Evolutionary conservation across 2,888 invertebrate genomes (phyloP), one percentile per base, ranked within the genome.

Genomic region (Gastracanthus pulcherrimus): DNA sequence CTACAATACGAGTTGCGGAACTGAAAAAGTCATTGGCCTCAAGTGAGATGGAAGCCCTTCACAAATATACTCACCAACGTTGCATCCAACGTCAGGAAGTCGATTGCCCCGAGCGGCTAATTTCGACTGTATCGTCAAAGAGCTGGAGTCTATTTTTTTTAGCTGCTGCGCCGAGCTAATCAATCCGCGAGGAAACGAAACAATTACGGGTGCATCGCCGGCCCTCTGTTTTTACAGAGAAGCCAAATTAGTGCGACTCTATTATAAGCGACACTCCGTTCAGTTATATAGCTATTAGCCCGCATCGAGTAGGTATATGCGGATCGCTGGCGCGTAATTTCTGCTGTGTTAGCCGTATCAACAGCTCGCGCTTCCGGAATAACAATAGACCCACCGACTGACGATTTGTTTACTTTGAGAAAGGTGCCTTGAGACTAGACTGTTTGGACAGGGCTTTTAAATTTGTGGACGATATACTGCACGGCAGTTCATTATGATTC

Each of bases 91-190:
- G 48, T n/a, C 48, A n/a, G n/a, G n/a, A n/a, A n/a, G n/a, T n/a
- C n/a, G 19, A 19, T 26, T 55, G 55, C 23, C n/a, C n/a, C n/a
- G n/a, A 48, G 16, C 48, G 55, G 64, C 58, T 72, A 75, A 75
- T 75, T 75, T 64, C 45, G 45, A 45, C 13, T 23, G 23, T n/a
- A n/a, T n/a, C n/a, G n/a, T n/a, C n/a, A n/a, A n/a, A n/a, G n/a
- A 55, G 16, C 34, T 16, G 2, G 7, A 2, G 38, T 48, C 29
- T 80, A 69, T 80, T 80, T 80, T 74, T 80, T 67, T n/a, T n/a
- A n/a, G n/a, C 80, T 74, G 74, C 80, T 60, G 80, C 29, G 7
- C 13, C 31, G 36, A 66, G 26, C 60, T 62, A 80, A 80, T 80
- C 60, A 80, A 69, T n/a, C 9, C 19, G 11, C 4, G 74, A 19